These are phyloP conservation scores for Drosophila obscura DNA, from an alignment of 1,140 invertebrate species.

Conservation along the genomic window DNA sequence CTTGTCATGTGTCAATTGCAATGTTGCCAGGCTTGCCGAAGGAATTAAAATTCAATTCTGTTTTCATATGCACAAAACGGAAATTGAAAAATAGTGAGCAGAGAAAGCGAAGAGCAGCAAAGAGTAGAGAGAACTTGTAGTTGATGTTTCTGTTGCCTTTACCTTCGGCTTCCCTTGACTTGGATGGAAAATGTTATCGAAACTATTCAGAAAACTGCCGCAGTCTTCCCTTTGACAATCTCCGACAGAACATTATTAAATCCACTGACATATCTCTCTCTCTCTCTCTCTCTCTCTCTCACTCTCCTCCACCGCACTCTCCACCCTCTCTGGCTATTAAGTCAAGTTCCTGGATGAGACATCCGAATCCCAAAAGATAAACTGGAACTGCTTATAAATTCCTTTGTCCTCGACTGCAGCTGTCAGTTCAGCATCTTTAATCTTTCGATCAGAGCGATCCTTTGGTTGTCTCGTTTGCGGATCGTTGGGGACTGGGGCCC, in stretches of 20 bases:
- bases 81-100: slow-evolving; percentile 61
- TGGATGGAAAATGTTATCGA: slow-evolving; percentile 34
- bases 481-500: slow-evolving; percentile 33
- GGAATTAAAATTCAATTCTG: slow-evolving; percentile 78
- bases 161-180: slow-evolving; percentile 1
- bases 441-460: slow-evolving; percentile 42
- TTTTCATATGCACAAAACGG: slow-evolving; percentile 70
- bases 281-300: neutral
- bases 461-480: slow-evolving; percentile 21
- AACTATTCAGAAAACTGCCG: slow-evolving; percentile 29
- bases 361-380: slow-evolving; percentile 57
- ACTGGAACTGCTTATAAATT: slow-evolving; percentile 77
- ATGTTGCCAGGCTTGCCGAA: slow-evolving; percentile 34
- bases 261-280: slow-evolving; percentile 21
- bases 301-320: neutral
- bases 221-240: slow-evolving; percentile 41
- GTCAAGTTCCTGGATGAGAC: slow-evolving; percentile 50
- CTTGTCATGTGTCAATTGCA: slow-evolving; percentile 79
- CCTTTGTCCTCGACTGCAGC: slow-evolving; percentile 65
- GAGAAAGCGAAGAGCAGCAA: too few species aligned
- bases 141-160: slow-evolving; percentile 14
- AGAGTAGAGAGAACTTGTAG: slow-evolving; percentile 29
- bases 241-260: slow-evolving; percentile 44
- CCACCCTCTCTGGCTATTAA: slow-evolving; percentile 56
- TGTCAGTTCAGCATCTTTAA: slow-evolving; percentile 56